These are phyloP conservation scores for Rallus crepitans DNA, from an alignment of 2,797 vertebrate species.

Conservation along the genomic window DNA sequence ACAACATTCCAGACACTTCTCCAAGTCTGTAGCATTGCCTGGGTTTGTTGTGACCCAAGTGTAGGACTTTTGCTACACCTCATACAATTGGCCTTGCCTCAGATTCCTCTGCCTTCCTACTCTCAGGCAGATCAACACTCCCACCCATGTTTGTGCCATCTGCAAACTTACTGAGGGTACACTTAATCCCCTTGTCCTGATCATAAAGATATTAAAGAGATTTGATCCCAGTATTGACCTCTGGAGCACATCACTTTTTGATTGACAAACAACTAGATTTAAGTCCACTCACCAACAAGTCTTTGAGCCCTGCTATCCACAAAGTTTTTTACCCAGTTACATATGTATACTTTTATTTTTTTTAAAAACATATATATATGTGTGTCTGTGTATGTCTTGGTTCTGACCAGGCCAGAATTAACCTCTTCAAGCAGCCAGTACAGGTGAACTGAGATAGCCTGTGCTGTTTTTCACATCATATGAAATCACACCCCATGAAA, in stretches of 20 bases:
- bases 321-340: not conserved
- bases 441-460: too few species aligned
- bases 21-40: too few species aligned
- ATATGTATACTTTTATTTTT: not conserved
- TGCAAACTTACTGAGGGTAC: not conserved
- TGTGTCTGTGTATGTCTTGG: too few species aligned
- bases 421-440: too few species aligned
- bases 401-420: too few species aligned
- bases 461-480: too few species aligned
- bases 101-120: not conserved
- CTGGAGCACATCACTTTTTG: not conserved
- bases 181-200: not conserved
- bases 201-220: not conserved
- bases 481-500: too few species aligned
- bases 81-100: not conserved
- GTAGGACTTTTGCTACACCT: not conserved
- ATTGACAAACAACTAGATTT: fast-evolving
- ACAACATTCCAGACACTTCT: too few species aligned
- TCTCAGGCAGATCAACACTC: not conserved
- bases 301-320: not conserved
- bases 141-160: fast-evolving
- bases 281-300: not conserved
- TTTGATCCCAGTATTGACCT: not conserved
- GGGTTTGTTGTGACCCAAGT: too few species aligned
- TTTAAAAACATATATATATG: too few species aligned